phyloP scores from a whole-genome alignment of 1,140 invertebrate genomes.

The Apis mellifera region DNA sequence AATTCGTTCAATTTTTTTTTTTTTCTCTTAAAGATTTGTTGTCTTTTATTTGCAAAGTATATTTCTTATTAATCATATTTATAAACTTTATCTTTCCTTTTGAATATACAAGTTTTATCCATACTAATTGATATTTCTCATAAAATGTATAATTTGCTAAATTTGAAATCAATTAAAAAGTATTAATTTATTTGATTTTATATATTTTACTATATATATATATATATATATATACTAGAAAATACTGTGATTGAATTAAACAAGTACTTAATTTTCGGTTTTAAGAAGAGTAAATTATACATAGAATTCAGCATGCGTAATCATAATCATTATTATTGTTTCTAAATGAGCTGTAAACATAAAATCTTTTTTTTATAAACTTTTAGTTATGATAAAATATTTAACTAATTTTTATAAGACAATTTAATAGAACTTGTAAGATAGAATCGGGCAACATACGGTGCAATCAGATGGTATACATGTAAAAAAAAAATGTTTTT shows the following conservation, averaged over 20 bases:
- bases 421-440: constrained; percentile 22
- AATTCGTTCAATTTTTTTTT: neutral
- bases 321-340: neutral
- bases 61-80: too few relatives aligned
- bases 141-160: neutral
- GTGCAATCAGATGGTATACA: neutral
- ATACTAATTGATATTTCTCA: neutral
- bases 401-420: constrained; percentile 14
- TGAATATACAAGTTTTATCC: neutral
- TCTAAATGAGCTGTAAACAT: neutral
- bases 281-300: neutral
- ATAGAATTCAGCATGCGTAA: neutral
- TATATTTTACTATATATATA: too few relatives aligned
- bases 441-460: constrained; percentile 1
- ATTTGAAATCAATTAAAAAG: neutral
- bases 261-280: constrained; percentile 3
- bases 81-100: neutral
- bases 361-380: neutral
- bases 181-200: neutral
- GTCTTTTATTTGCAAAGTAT: neutral
- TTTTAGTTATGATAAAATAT: neutral
- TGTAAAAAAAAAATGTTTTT: constrained; percentile 18
- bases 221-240: neutral
- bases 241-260: constrained; percentile 16
- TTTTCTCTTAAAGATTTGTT: neutral